phyloP scores from a whole-genome alignment of 2,797 vertebrate species.

The Pogoniulus pusillus region DNA sequence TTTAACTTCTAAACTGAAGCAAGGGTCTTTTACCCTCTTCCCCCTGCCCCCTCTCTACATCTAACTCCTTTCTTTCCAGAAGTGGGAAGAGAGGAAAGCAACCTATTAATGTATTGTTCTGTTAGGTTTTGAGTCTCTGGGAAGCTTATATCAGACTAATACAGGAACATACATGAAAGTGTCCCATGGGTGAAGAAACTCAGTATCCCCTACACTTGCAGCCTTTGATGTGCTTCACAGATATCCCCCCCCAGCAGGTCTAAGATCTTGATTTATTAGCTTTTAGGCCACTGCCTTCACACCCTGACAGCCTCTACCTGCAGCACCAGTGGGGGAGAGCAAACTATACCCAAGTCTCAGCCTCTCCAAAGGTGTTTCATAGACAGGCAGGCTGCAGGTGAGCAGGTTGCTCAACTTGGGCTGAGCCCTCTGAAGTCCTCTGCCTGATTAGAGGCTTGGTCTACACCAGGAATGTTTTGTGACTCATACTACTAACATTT shows the following conservation, averaged over 20 bases:
- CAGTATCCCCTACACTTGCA: fast-evolving
- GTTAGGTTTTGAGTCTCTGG: too few relatives aligned
- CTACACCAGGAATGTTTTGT: background rate
- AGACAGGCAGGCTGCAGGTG: background rate
- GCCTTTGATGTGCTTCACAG: background rate
- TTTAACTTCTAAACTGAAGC: too few relatives aligned
- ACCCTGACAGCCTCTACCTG: background rate
- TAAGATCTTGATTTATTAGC: background rate
- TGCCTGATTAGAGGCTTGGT: background rate
- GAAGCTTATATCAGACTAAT: too few relatives aligned
- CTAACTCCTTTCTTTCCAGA: too few relatives aligned
- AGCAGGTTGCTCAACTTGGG: background rate
- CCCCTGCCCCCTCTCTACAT: too few relatives aligned
- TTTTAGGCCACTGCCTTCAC: background rate
- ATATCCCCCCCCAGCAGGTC: background rate
- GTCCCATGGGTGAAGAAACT: background rate
- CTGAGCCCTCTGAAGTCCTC: background rate
- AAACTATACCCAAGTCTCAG: background rate
- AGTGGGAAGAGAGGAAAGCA: too few relatives aligned
- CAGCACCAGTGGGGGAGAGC: background rate
- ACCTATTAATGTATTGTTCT: too few relatives aligned
- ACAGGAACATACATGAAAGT: background rate
- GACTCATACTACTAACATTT: too few relatives aligned
- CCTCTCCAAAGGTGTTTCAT: background rate
- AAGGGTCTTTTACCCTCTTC: too few relatives aligned